A percentile compares a stretch with the other conserved stretches of the same genome.
Evolutionary conservation across 1,140 invertebrate genomes (phyloP).

Genomic region (Papilio glaucus): DNA sequence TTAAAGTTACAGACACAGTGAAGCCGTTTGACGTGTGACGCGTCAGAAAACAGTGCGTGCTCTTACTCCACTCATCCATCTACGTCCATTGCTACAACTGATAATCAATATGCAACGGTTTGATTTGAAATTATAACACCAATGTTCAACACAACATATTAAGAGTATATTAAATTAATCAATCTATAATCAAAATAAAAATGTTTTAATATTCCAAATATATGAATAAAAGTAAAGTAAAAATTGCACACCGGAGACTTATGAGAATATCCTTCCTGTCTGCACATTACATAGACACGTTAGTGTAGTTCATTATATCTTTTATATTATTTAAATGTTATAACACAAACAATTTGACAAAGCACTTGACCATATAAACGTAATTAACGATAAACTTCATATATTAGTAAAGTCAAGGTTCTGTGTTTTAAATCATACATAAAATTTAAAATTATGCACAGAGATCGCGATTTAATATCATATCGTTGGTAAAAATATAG

Average conservation of each 20-base stretch:
- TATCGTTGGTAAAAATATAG: too few relatives aligned
- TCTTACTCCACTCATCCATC: too few relatives aligned
- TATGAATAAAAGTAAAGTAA: constrained; percentile 54
- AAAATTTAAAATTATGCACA: not conserved
- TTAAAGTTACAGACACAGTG: too few relatives aligned
- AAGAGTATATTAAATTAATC: not conserved
- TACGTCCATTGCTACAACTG: not conserved
- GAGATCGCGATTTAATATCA: not conserved
- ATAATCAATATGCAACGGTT: not conserved
- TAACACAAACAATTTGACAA: not conserved
- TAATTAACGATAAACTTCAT: not conserved
- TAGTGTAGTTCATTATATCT: not conserved
- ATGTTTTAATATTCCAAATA: constrained; percentile 62
- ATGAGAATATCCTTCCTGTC: constrained; percentile 43
- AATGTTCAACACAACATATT: not conserved
- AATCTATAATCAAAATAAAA: constrained; percentile 54
- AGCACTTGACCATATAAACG: not conserved
- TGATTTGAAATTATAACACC: not conserved
- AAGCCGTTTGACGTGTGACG: too few relatives aligned
- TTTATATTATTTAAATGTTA: not conserved
- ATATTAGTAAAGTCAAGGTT: not conserved
- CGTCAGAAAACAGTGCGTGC: too few relatives aligned
- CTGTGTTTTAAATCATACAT: not conserved
- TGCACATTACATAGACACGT: constrained; percentile 40
- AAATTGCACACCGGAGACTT: constrained; percentile 56